These are phyloP conservation scores for Protaetia brevitarsis DNA, from an alignment of 1,140 invertebrate species.

Conservation along the genomic window DNA sequence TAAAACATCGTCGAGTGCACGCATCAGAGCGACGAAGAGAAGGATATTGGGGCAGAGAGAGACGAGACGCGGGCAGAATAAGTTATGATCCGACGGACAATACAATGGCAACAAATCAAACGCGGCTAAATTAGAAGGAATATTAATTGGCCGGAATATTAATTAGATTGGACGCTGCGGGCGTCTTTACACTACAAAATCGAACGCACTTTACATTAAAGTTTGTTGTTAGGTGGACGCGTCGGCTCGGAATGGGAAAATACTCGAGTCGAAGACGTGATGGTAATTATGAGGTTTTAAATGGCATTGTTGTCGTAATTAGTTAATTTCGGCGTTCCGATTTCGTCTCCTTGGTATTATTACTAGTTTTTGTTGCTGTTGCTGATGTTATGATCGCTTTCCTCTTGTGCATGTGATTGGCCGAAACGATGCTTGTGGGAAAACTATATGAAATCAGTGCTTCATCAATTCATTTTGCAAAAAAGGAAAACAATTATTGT, in stretches of 20 bases:
- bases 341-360: not conserved
- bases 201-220: constrained; percentile 1
- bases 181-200: constrained; percentile 3
- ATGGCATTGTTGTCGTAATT: constrained; percentile 5
- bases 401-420: not conserved
- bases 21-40: no score
- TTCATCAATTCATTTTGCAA: not conserved
- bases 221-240: no score
- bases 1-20: no score
- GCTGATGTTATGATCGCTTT: constrained; percentile 6
- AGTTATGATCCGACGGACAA: no score
- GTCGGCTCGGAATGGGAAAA: not conserved
- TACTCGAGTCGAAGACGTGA: not conserved
- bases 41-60: no score
- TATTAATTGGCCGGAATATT: constrained; percentile 9
- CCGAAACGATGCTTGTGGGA: not conserved
- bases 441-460: not conserved
- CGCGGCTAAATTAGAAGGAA: constrained; percentile 7
- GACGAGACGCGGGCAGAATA: no score
- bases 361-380: no score
- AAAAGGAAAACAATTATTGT: not conserved
- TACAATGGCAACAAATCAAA: constrained; percentile 12
- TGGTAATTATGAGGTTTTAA: not conserved
- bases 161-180: not conserved
- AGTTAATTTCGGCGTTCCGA: not conserved